phyloP scores from a whole-genome alignment of 2,888 invertebrate genomes.

The Lysandra coridon region DNA sequence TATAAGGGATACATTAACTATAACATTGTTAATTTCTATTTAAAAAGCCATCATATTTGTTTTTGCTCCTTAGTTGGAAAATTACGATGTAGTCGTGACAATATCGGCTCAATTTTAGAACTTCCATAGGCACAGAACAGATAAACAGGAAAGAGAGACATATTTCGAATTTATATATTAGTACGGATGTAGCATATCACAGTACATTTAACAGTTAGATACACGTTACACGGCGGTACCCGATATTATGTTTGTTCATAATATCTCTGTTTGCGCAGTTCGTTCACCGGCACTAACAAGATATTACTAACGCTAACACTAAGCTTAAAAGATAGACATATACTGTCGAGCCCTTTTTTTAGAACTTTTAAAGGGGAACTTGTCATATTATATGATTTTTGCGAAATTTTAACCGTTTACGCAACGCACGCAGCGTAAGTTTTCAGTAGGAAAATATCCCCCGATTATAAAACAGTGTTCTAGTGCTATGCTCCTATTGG shows the following conservation, averaged over 20 bases:
- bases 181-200: neutral
- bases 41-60: too few relatives aligned
- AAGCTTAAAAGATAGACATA: too few relatives aligned
- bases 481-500: too few relatives aligned
- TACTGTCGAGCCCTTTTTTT: too few relatives aligned
- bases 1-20: too few relatives aligned
- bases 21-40: too few relatives aligned
- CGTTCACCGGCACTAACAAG: slow-evolving; percentile 38
- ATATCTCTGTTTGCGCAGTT: slow-evolving; percentile 36
- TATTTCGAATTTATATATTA: too few relatives aligned
- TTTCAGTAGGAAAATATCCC: neutral
- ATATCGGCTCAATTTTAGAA: neutral
- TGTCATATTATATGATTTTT: neutral
- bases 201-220: neutral
- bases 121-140: neutral
- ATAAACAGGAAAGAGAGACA: too few relatives aligned
- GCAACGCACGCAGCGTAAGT: neutral
- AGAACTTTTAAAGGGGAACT: too few relatives aligned
- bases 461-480: too few relatives aligned
- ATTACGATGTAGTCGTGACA: too few relatives aligned
- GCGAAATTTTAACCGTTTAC: neutral
- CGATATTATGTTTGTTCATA: slow-evolving; percentile 37
- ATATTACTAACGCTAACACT: slow-evolving; percentile 25
- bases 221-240: slow-evolving; percentile 31
- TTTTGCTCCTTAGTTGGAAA: too few relatives aligned